Percentiles rank a stretch among this genome's conserved stretches.
These are phyloP conservation scores for Castor canadensis DNA, from an alignment of 2,113 vertebrate genomes.

Conservation along the genomic window DNA sequence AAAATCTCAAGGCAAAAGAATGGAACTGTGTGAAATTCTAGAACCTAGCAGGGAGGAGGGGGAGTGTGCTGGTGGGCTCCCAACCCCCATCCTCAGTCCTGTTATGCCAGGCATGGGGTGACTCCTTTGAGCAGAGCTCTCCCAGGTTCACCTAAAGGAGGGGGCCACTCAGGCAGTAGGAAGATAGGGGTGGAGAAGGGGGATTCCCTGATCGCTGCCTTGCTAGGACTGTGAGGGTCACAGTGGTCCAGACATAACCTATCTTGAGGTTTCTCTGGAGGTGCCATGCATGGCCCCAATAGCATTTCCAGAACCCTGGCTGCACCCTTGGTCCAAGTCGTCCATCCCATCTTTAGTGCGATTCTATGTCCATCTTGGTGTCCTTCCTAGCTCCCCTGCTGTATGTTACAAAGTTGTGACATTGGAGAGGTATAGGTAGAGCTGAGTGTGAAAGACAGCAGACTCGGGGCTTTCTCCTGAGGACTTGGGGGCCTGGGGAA, in stretches of 20 bases:
- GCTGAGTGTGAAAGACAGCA: neutral
- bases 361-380: neutral
- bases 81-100: neutral
- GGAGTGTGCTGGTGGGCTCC: neutral
- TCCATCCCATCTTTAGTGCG: neutral
- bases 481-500: too few species aligned
- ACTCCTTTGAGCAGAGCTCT: neutral
- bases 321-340: neutral
- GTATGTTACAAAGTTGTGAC: neutral
- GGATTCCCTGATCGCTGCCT: neutral
- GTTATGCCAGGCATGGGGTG: neutral
- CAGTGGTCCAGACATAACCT: neutral
- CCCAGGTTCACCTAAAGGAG: neutral
- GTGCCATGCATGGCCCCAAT: neutral
- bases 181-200: neutral
- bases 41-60: neutral
- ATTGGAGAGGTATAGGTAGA: neutral
- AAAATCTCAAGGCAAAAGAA: slow-evolving; percentile 7
- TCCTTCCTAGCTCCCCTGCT: too few species aligned
- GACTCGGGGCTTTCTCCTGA: neutral
- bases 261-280: neutral
- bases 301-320: neutral
- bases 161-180: neutral
- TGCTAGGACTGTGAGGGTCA: neutral
- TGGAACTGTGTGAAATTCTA: neutral